A percentile compares a stretch with the other conserved stretches of the same genome.
These are phyloP conservation scores for Tetheella fluctuosa DNA, from an alignment of 2,888 invertebrate species.

Conservation along the genomic window DNA sequence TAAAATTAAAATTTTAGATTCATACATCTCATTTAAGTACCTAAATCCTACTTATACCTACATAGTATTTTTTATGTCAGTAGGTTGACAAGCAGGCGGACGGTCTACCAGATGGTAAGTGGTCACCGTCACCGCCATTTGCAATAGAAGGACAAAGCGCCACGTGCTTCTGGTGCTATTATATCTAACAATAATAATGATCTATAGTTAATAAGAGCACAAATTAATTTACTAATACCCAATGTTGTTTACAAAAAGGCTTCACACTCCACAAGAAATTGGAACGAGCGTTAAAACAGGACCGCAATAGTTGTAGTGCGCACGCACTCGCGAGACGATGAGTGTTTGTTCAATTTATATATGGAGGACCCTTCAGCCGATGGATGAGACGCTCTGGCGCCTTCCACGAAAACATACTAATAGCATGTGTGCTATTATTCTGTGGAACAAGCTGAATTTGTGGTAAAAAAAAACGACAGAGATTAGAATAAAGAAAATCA, in stretches of 20 bases:
- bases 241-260: not conserved
- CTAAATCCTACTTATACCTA: too few species aligned
- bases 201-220: too few species aligned
- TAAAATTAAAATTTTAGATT: too few species aligned
- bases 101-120: too few species aligned
- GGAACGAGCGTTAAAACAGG: conserved; percentile 22
- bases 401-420: conserved; percentile 26
- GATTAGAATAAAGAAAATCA: not conserved
- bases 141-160: too few species aligned
- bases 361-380: conserved; percentile 50
- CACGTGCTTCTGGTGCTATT: too few species aligned
- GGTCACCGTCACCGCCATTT: too few species aligned
- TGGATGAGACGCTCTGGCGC: conserved; percentile 65
- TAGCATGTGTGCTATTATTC: not conserved
- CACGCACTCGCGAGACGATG: conserved; percentile 24
- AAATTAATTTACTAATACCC: not conserved
- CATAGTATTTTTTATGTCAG: too few species aligned
- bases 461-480: not conserved
- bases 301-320: conserved; percentile 27
- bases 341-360: conserved; percentile 68
- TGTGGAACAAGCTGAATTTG: not conserved
- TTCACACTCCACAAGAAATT: conserved; percentile 2
- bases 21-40: too few species aligned
- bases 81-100: too few species aligned
- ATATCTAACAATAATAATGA: too few species aligned